These are phyloP conservation scores for Gerris lacustris DNA, from an alignment of 2,888 invertebrate species.

Conservation along the genomic window DNA sequence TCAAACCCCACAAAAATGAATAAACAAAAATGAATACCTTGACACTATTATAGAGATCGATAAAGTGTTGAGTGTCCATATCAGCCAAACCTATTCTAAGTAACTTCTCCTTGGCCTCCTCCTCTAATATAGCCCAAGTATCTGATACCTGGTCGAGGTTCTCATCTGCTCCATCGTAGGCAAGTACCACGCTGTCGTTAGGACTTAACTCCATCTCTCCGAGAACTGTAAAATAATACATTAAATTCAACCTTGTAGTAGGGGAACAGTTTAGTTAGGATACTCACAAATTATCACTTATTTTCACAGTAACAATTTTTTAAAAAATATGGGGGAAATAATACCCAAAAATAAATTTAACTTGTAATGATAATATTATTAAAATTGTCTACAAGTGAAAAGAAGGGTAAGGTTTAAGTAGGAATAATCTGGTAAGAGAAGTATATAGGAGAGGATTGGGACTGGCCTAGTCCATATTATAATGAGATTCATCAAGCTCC, in stretches of 20 bases:
- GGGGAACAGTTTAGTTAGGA: slow-evolving; percentile 16
- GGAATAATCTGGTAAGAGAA: too few species aligned
- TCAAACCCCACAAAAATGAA: slow-evolving; percentile 18
- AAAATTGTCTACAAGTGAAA: too few species aligned
- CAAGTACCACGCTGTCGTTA: slow-evolving; percentile 2
- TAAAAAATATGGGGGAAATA: too few species aligned
- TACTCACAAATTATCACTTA: too few species aligned
- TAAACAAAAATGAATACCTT: slow-evolving; percentile 39
- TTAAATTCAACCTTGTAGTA: background rate
- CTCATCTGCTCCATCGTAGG: background rate
- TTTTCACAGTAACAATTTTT: too few species aligned
- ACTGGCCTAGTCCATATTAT: too few species aligned
- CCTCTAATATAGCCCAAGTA: background rate
- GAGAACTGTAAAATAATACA: background rate
- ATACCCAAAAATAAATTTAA: too few species aligned
- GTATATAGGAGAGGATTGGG: too few species aligned
- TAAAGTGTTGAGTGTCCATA: slow-evolving; percentile 68
- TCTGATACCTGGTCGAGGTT: background rate
- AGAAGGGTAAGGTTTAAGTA: too few species aligned
- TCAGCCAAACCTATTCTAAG: slow-evolving; percentile 43
- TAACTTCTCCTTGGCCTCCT: background rate
- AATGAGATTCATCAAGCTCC: too few species aligned
- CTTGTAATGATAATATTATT: too few species aligned
- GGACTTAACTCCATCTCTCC: background rate
- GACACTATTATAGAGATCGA: slow-evolving; percentile 62